Conservation (phyloP, 1,140 invertebrate genomes). For the Rhopalosiphum padi region DNA sequence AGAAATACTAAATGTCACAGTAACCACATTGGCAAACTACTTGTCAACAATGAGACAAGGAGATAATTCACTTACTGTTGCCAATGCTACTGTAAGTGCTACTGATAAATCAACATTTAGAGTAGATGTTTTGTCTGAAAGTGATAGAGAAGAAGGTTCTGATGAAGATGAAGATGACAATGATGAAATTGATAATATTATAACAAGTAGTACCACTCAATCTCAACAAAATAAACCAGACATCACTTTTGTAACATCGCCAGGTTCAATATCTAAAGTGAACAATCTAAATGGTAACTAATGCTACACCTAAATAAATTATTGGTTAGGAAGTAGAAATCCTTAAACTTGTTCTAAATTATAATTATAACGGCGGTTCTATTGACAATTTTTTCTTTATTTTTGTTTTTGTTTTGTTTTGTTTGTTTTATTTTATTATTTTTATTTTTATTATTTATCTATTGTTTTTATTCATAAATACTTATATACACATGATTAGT, state of each 20-base stretch:
- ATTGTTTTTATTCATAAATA: slow-evolving; percentile 15
- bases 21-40: slow-evolving; percentile 75
- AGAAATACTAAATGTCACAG: slow-evolving; percentile 76
- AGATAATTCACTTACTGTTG: slow-evolving; percentile 49
- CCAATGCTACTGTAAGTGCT: not conserved
- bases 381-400: not conserved
- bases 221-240: slow-evolving; percentile 32
- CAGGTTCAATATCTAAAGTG: slow-evolving; percentile 44
- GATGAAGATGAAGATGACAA: slow-evolving; percentile 32
- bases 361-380: slow-evolving; percentile 14
- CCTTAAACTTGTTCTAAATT: slow-evolving; percentile 11
- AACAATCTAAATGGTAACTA: slow-evolving; percentile 51
- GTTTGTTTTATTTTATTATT: not conserved
- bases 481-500: not conserved
- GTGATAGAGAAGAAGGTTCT: slow-evolving; percentile 46
- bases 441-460: slow-evolving; percentile 10
- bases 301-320: not conserved
- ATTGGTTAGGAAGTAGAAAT: not conserved
- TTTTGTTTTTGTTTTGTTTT: slow-evolving; percentile 27
- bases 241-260: slow-evolving; percentile 6
- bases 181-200: slow-evolving; percentile 8
- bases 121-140: slow-evolving; percentile 19
- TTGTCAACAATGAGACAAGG: slow-evolving; percentile 68
- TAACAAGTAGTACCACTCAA: slow-evolving; percentile 15
- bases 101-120: slow-evolving; percentile 25